Evolutionary conservation across 2,888 invertebrate species (phyloP).

Genomic region (Pyrrhosoma nymphula): DNA sequence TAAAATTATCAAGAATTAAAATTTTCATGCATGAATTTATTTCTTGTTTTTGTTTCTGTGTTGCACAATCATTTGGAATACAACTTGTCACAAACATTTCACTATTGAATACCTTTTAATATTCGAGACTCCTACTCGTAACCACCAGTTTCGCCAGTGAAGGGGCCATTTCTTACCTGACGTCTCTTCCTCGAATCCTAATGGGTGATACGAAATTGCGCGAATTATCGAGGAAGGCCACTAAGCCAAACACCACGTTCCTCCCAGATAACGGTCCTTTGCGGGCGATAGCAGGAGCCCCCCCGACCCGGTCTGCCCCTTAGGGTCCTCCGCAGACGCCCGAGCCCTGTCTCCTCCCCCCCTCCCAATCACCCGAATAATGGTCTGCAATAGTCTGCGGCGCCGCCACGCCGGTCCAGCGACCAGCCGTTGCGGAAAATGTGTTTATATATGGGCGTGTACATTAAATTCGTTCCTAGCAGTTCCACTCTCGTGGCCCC

Average conservation of each 20-base stretch:
- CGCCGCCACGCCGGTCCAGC: neutral
- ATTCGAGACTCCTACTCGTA: too few species aligned
- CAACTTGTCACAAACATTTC: too few species aligned
- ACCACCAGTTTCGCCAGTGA: too few species aligned
- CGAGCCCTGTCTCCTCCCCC: neutral
- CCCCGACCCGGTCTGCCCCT: neutral
- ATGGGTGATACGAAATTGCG: neutral
- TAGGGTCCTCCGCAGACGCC: neutral
- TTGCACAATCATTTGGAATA: too few species aligned
- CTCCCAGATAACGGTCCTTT: neutral
- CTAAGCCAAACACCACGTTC: neutral
- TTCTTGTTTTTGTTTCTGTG: too few species aligned
- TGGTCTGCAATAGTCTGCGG: neutral
- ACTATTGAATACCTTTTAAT: too few species aligned
- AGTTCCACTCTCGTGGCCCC: neutral
- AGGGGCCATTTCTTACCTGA: too few species aligned
- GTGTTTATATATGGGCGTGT: constrained; percentile 5
- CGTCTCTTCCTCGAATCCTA: neutral
- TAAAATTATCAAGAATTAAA: too few species aligned
- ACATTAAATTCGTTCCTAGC: constrained; percentile 47
- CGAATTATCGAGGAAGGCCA: neutral
- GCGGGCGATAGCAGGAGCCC: neutral
- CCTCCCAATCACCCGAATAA: neutral
- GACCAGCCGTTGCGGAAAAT: constrained; percentile 7
- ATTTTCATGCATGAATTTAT: too few species aligned